Base-by-base conservation (phyloP, 2,113 vertebrate species). In the Rhinichthys klamathensis region DNA sequence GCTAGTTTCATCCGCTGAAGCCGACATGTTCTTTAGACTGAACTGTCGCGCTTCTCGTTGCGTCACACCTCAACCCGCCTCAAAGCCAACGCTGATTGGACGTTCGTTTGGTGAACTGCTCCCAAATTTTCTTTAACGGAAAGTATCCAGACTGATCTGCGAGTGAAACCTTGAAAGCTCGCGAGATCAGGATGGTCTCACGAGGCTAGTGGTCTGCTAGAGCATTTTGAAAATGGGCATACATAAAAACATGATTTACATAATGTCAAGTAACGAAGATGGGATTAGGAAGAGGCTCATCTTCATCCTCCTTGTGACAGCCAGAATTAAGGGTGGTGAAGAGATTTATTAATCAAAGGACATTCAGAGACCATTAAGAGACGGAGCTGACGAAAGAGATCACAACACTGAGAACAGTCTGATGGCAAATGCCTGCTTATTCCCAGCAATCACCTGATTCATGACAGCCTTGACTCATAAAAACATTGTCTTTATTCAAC, bases 361-460 rank as follows among this genome's bases (percentile, higher is more conserved):
- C 79, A 81, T 81, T 32, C 79, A 70, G 49, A 72, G 18, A 72
- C 46, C 49, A 58, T 83, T 41, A 83, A 25, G 16, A 30, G 41
- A 65, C 13, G 12, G 21, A 79, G 16, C 49, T 60, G 18, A 41
- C 5, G 56, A 63, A 72, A 25, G 30, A 80, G 75, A 78, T 46
- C 67, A 51, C 41, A 61, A 38, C 70, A 74, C 51, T 46, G 44
- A 69, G 32, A 58, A 25, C 46, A 67, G 80, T 25, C 9, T 41
- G 79, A 86, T 41, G n/a, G n/a, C n/a, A 18, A 70, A 78, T 10
- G 15, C 41, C 35, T 77, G 21, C 44, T 70, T 15, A 35, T 63
- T 51, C 23, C 54, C 56, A 67, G 56, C 23, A 32, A 60, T 58
- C 35, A 56, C 41, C 25, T 61, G 38, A 60, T 80, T 72, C 11